Percentiles rank a stretch among this genome's conserved stretches.
Evolutionary conservation across 1,140 invertebrate genomes (phyloP).

Genomic region (Reticulitermes speratus): DNA sequence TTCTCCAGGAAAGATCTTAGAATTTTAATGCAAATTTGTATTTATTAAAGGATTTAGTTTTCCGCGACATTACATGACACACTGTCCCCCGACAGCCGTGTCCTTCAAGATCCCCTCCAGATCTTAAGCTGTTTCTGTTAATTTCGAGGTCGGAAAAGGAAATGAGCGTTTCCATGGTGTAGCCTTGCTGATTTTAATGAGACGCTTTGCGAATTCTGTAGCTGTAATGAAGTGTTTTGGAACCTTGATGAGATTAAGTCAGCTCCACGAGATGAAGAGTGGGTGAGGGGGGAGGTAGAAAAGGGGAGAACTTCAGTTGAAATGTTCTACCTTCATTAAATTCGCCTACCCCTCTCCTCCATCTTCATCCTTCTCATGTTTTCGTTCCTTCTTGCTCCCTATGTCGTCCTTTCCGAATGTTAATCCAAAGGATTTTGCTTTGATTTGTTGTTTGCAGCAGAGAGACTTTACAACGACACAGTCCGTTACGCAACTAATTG

Average conservation of each 20-base stretch:
- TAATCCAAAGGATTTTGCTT: not conserved
- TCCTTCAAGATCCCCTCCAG: not conserved
- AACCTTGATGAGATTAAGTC: slow-evolving; percentile 21
- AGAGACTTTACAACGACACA: not conserved
- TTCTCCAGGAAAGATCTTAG: not conserved
- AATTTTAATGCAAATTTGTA: not conserved
- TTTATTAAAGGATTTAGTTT: not conserved
- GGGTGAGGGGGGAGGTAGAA: not conserved
- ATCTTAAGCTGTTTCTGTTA: not conserved
- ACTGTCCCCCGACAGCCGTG: not conserved
- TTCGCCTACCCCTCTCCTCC: not conserved
- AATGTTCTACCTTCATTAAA: slow-evolving; percentile 6
- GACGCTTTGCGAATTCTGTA: slow-evolving; percentile 13
- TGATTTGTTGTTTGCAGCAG: not conserved
- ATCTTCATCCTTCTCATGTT: no score
- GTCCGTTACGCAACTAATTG: not conserved
- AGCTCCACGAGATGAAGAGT: slow-evolving; percentile 11
- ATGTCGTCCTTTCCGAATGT: not conserved
- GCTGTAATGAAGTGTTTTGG: slow-evolving; percentile 27
- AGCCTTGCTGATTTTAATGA: slow-evolving; percentile 26
- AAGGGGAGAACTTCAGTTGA: not conserved
- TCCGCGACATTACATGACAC: not conserved
- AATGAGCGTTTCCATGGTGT: slow-evolving; percentile 20
- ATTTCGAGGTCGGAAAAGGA: slow-evolving; percentile 24
- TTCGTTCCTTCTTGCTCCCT: not conserved